Percentiles rank a stretch among this genome's conserved stretches.
These are phyloP conservation scores for Zygaena filipendulae DNA, from an alignment of 2,888 invertebrate genomes.

Conservation along the genomic window DNA sequence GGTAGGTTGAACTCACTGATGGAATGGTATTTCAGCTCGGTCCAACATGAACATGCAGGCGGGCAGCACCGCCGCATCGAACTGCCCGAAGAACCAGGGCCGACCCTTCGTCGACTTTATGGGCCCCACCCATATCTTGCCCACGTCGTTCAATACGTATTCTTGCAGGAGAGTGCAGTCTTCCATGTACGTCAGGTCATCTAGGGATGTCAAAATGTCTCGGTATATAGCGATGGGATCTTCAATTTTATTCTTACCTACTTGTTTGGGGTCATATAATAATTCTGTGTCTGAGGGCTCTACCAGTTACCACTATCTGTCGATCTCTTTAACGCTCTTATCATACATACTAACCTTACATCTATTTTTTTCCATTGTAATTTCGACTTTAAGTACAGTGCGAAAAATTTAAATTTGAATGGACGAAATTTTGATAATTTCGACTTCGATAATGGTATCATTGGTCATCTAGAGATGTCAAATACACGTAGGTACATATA, in stretches of 20 bases:
- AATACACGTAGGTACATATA: too few species aligned
- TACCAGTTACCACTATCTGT: too few species aligned
- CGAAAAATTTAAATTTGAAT: too few species aligned
- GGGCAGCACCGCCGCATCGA: constrained; percentile 76
- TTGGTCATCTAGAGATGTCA: too few species aligned
- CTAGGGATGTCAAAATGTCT: too few species aligned
- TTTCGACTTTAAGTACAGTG: too few species aligned
- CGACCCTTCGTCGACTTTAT: constrained; percentile 77
- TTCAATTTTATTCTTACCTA: background rate
- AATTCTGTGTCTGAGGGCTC: too few species aligned
- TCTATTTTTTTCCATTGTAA: too few species aligned
- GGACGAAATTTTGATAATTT: too few species aligned
- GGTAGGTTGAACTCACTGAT: constrained; percentile 61
- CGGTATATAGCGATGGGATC: constrained; percentile 1
- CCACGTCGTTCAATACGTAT: constrained; percentile 83
- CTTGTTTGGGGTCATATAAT: background rate
- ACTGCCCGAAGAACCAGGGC: constrained; percentile 88
- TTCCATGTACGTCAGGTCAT: constrained; percentile 81
- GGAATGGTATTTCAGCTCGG: constrained; percentile 69
- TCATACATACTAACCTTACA: too few species aligned
- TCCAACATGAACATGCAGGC: constrained; percentile 78
- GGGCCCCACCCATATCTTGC: constrained; percentile 87
- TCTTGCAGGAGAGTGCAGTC: constrained; percentile 76
- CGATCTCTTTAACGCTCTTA: too few species aligned
- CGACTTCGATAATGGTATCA: too few species aligned